Conservation (phyloP, 2,113 vertebrate species). For the Indicator indicator region DNA sequence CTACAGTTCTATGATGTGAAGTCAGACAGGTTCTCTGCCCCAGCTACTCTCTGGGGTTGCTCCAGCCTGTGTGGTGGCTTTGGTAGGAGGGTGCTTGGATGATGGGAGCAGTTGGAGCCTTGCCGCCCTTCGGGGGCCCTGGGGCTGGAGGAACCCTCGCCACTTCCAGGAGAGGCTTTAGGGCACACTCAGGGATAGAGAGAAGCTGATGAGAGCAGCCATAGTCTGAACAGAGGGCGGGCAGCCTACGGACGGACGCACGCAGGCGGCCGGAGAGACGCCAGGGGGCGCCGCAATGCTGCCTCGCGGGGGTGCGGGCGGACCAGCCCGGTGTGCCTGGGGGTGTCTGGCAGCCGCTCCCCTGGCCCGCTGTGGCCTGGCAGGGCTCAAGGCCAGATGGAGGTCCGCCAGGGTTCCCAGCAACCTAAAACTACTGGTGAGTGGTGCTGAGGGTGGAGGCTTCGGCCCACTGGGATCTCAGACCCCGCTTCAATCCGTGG, state of each 20-base stretch:
- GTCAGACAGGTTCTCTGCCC: background rate
- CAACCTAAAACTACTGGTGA: too few species aligned
- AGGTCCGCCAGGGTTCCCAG: too few species aligned
- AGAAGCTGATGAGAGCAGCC: background rate
- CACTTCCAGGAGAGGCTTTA: background rate
- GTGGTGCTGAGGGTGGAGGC: background rate
- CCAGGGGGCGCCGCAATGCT: background rate
- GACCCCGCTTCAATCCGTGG: background rate
- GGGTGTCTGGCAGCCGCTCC: background rate
- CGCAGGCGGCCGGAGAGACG: too few species aligned
- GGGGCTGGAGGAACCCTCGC: background rate
- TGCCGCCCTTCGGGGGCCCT: background rate
- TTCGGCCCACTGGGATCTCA: background rate
- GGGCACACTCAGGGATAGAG: fast-evolving
- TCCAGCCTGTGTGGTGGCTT: background rate
- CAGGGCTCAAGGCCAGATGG: background rate
- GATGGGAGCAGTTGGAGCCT: background rate
- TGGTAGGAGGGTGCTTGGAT: too few species aligned
- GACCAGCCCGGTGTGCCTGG: background rate
- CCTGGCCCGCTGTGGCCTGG: background rate
- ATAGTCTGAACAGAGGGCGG: too few species aligned
- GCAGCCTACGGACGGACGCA: too few species aligned
- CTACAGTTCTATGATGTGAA: too few species aligned
- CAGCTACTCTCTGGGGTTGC: fast-evolving
- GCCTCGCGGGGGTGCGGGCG: background rate